These are phyloP conservation scores for Hyles euphorbiae DNA, from an alignment of 1,140 invertebrate genomes.

Conservation along the genomic window DNA sequence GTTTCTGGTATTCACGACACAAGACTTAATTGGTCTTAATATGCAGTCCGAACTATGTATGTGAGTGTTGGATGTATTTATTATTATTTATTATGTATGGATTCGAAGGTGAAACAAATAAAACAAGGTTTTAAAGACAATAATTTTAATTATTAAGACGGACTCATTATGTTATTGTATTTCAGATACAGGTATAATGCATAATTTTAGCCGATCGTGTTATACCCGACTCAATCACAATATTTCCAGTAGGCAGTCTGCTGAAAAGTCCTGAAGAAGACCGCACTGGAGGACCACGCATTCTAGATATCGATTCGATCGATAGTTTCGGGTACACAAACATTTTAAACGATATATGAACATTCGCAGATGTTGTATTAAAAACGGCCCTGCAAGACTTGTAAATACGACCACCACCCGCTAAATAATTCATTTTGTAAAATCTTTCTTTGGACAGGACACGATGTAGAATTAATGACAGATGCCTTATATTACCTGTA, in stretches of 20 bases:
- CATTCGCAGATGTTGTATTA: constrained; percentile 33
- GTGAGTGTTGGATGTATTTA: too few species aligned
- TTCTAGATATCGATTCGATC: constrained; percentile 11
- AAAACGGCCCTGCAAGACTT: constrained; percentile 34
- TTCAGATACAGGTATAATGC: constrained; percentile 6
- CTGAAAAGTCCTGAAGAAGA: constrained; percentile 10
- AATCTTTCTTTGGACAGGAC: background rate
- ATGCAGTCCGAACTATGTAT: too few species aligned
- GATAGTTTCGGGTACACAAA: constrained; percentile 17
- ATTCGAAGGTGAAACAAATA: too few species aligned
- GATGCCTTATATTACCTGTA: too few species aligned
- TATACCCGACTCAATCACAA: constrained; percentile 19
- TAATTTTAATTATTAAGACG: too few species aligned
- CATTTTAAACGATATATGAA: constrained; percentile 17
- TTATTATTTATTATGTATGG: too few species aligned
- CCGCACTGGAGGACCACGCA: constrained; percentile 11
- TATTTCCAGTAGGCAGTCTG: constrained; percentile 31
- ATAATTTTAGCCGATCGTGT: constrained; percentile 6
- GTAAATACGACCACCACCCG: constrained; percentile 33
- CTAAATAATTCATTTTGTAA: constrained; percentile 38
- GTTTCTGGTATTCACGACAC: too few species aligned
- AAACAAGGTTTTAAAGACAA: too few species aligned
- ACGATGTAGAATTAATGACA: too few species aligned
- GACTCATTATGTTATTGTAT: background rate
- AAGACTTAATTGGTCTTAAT: too few species aligned